phyloP scores from a whole-genome alignment of 2,113 vertebrate species.

The Jacana jacana region DNA sequence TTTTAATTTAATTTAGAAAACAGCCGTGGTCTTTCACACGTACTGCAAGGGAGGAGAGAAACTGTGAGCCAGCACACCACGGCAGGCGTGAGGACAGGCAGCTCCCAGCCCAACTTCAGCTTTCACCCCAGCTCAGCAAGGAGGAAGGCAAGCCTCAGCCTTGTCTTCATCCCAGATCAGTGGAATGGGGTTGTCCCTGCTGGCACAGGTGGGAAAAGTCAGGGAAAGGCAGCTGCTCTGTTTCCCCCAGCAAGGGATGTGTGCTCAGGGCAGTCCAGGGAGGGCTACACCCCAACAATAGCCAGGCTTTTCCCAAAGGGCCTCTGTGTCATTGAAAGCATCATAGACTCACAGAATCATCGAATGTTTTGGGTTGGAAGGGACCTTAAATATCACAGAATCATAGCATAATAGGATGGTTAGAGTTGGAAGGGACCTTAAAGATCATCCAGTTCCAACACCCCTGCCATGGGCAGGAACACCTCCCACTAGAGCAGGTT shows the following conservation, averaged over 20 bases:
- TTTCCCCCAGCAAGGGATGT: not conserved
- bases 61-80: not conserved
- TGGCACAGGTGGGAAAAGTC: not conserved
- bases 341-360: too few species aligned
- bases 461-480: too few species aligned
- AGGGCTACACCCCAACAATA: too few species aligned
- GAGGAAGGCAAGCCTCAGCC: not conserved
- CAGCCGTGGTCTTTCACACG: not conserved
- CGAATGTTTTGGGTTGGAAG: too few species aligned
- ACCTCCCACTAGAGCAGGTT: too few species aligned
- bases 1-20: conserved; percentile 54
- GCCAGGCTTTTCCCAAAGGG: not conserved
- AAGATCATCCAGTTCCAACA: too few species aligned
- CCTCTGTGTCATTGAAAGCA: not conserved
- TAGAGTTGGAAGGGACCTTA: too few species aligned
- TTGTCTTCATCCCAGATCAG: not conserved
- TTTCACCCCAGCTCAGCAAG: not conserved
- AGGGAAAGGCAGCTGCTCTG: not conserved
- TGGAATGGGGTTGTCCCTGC: rapidly evolving
- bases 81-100: not conserved
- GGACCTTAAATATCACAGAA: too few species aligned
- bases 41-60: not conserved
- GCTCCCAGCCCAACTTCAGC: not conserved
- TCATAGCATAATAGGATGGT: too few species aligned
- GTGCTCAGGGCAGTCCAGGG: not conserved